Base-by-base conservation (phyloP, 2,797 vertebrate species). In the Pseudotriccus pelzelni region DNA sequence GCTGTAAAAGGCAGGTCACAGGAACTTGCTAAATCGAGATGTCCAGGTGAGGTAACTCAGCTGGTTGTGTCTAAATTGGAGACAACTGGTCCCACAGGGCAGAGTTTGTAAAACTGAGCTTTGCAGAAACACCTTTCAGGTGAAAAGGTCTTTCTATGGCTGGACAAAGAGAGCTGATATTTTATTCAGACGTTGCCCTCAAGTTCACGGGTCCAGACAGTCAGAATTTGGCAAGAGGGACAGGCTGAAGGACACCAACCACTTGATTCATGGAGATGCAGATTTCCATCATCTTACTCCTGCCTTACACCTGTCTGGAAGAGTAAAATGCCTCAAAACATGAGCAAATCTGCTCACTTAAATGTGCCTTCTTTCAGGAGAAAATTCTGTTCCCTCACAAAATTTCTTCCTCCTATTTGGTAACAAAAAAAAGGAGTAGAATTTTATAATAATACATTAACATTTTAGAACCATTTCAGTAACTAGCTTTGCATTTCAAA, bases 381-480 rank as follows among this genome's bases (percentile, higher is more conserved):
- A 83, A 89, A 67, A 64, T 66, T 53, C 44, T 67, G 12, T 58
- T 84, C 64, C 66, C 28, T 90, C 49, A 41, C 41, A 79, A 64
- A 32, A n/a, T 64, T 90, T 73, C 41, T 58, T 72, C 34, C 68
- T 80, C 75, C 25, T 43, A 52, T 81, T 84, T 77, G 56, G 25
- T 59, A 89, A 87, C 18, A 60, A 56, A 55, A 43, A 83, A 81
- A 79, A 34, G 2, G 34, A 74, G 28, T 62, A 58, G 37, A 89
- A 83, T 73, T 81, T 84, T 66, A 50, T 84, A 84, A 76, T 66
- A 22, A 23, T 36, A 43, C n/a, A 84, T 86, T 53, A 93, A 55
- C 89, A 91, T 91, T 81, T 89, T 37, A 89, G 68, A 95, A 91
- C 19, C 6, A 56, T 82, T 87, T 70, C 67, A 90, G n/a, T 78